These are phyloP conservation scores for Gallinago paraguaiae DNA, from an alignment of 2,113 vertebrate genomes.

Conservation along the genomic window DNA sequence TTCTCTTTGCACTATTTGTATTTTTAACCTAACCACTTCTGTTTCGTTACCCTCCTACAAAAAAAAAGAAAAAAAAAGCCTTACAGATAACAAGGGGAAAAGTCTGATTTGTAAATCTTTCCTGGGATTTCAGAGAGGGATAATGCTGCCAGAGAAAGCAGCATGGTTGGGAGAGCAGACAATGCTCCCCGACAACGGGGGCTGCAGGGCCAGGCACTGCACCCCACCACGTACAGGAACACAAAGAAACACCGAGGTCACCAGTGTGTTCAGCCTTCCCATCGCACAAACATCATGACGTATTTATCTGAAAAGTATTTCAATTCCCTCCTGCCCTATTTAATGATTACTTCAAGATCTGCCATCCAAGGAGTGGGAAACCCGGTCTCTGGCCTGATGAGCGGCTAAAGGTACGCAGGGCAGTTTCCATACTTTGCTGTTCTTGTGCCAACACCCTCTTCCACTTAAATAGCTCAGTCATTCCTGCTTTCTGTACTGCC, in stretches of 20 bases:
- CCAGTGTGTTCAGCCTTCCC: neutral
- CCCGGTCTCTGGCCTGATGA: neutral
- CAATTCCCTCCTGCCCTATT: neutral
- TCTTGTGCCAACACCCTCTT: neutral
- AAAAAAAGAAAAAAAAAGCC: too few relatives aligned
- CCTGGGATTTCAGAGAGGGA: neutral
- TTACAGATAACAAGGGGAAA: neutral
- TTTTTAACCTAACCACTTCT: neutral
- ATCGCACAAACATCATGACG: neutral
- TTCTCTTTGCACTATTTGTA: neutral
- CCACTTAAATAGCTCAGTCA: neutral
- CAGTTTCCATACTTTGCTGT: neutral
- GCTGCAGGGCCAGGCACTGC: neutral
- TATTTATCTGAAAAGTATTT: neutral
- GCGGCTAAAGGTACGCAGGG: neutral
- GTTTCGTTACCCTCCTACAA: neutral
- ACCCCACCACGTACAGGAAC: neutral
- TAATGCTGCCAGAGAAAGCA: neutral
- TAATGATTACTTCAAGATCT: neutral
- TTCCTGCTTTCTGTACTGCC: neutral
- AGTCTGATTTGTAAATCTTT: neutral
- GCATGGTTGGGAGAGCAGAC: neutral
- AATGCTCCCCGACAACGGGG: neutral
- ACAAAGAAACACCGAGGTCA: neutral
- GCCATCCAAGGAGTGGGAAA: neutral